Base-by-base conservation (phyloP, 2,888 invertebrate species). In the Ectemnius cavifrons region DNA sequence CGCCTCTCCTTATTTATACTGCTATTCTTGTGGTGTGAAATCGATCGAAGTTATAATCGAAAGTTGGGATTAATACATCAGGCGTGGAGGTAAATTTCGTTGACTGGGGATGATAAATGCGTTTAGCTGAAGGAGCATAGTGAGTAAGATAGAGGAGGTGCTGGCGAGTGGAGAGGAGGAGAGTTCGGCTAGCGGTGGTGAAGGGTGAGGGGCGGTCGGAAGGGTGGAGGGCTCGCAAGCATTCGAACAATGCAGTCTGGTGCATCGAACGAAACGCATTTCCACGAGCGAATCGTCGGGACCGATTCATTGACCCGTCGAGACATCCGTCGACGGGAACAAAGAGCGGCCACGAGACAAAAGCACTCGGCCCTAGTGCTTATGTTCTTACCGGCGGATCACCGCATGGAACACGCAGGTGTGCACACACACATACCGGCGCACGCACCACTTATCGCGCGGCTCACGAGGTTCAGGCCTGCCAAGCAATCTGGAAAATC, bases 231-330 rank as follows among this genome's bases (percentile, higher is more conserved):
- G 75, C 75, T 79, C 77, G 67, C 78, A 70, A 81, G 71, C 77
- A 52, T 68, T 68, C 73, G 69, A 75, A 83, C 81, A 83, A 83
- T 83, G 79, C 74, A 66, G 74, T 66, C 72, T 64, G 73, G 79
- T 72, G 76, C 68, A 71, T 70, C 73, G 67, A 79, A 80, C 79
- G 79, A 79, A 79, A 80, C 72, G 83, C 83, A 66, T 83, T 83
- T 81, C 78, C 83, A 83, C 79, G 61, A 68, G 64, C 68, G 83
- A 81, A 78, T 83, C 83, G 83, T 83, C 78, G 81, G 66, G 77
- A 58, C 76, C 81, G 83, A 83, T 83, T 83, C 83, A 81, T 83
- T 83, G 83, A 83, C 82, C 80, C 79, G 80, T 79, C 80, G 81
- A 80, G 82, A 81, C 83, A 81, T 77, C 81, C 81, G 83, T 79